A percentile compares a stretch with the other conserved stretches of the same genome.
Conservation (phyloP, 1,140 invertebrate species). For the Caerostris extrusa region DNA sequence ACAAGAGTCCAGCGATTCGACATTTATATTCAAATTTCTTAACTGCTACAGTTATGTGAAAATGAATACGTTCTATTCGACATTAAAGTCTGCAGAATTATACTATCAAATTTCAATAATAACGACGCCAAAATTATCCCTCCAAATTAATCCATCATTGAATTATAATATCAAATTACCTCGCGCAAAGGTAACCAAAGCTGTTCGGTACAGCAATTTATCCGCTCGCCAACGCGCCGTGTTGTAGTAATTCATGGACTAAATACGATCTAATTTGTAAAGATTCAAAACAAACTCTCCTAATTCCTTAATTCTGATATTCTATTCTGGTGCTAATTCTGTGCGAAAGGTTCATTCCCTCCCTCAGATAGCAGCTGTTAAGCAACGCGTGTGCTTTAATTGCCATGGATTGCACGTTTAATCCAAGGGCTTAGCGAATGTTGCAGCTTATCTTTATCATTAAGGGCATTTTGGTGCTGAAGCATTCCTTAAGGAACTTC, state of each 20-base stretch:
- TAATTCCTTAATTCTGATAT: neutral
- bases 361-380: neutral
- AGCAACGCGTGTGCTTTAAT: neutral
- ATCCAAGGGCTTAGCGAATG: neutral
- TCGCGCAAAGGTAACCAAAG: no score
- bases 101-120: no score
- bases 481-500: neutral
- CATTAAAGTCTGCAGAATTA: no score
- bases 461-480: neutral
- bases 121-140: no score
- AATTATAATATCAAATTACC: no score
- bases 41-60: no score
- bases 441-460: slow-evolving; percentile 5
- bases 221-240: neutral
- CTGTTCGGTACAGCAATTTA: no score
- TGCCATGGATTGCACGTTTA: neutral
- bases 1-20: no score
- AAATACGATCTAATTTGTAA: neutral
- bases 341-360: neutral
- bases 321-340: neutral
- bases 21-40: no score
- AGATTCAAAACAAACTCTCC: neutral
- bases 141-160: no score
- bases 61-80: no score
- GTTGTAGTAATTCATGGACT: neutral